Evolutionary conservation across 2,797 vertebrate species (phyloP).

Genomic region (Forpus xanthops): DNA sequence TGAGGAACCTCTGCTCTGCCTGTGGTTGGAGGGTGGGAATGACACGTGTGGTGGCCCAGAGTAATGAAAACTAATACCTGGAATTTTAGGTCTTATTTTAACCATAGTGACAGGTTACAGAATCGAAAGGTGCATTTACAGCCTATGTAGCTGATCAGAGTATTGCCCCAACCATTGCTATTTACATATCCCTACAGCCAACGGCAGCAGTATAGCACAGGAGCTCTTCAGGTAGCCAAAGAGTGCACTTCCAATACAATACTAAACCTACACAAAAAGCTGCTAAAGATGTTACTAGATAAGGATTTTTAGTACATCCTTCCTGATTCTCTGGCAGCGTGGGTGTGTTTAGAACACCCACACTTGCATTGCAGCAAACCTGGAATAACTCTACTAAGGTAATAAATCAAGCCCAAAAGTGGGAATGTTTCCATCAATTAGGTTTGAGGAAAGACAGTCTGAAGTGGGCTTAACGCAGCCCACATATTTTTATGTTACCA

Average conservation of each 20-base stretch:
- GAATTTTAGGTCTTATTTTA: not conserved
- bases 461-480: constrained; percentile 55
- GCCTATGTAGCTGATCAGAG: not conserved
- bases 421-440: constrained; percentile 64
- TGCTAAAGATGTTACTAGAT: constrained; percentile 76
- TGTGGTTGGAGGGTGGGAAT: not conserved
- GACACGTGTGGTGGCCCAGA: not conserved
- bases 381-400: constrained; percentile 63
- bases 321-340: constrained; percentile 70
- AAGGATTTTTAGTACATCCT: constrained; percentile 76
- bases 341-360: constrained; percentile 70
- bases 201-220: not conserved
- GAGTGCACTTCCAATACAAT: constrained; percentile 71
- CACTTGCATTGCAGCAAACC: constrained; percentile 67
- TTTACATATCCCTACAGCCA: not conserved
- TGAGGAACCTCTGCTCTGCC: not conserved
- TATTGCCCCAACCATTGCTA: not conserved
- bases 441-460: constrained; percentile 48
- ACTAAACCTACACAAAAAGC: constrained; percentile 72
- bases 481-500: constrained; percentile 31
- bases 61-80: not conserved
- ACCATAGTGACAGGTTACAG: not conserved
- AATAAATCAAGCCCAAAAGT: constrained; percentile 63
- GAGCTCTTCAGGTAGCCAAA: constrained; percentile 44
- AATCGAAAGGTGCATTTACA: not conserved